Evolutionary conservation across 2,797 vertebrate genomes (phyloP), one percentile per base, ranked within the genome.

Genomic region (Notolepis coatsorum): DNA sequence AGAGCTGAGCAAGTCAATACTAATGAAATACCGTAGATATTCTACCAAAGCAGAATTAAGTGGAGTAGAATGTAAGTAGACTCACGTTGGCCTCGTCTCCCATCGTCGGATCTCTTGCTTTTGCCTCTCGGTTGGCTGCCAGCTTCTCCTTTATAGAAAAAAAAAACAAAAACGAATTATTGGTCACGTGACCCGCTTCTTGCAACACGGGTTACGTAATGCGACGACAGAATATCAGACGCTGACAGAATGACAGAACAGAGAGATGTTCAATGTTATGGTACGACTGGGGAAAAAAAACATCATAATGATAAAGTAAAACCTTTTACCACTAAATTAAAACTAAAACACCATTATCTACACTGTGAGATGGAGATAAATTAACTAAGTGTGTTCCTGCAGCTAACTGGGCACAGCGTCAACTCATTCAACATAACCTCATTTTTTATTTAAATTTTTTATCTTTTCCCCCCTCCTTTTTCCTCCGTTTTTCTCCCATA

Each of bases 61-160:
- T 18, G 4, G 17, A 54, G 20, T 37, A 27, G 31, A 12, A 49
- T 54, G 20, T 7, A 43, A 25, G 31, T 4, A n/a, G 59, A 84
- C 92, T 88, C 76, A 91, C 91, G 1, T 57, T 68, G 45, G 73
- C 85, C 60, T 91, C 82, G 57, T 91, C 91, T 65, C 62, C 90
- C 87, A 88, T 90, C 48, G 52, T 88, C 63, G 59, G 83, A 39
- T 66, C 31, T 25, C 13, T 49, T 41, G 65, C 49, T 49, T 52
- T 73, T 4, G 50, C 45, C 61, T 35, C 73, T 75, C 71, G 87
- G 60, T 84, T 56, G 28, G 79, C 20, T 12, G 68, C 51, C 68
- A 87, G 71, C 51, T 81, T 85, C 52, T 93, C 81, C 91, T 94
- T 77, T 74, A 79, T 27, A 73, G 53, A 65, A 60, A 62, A 59